Percentiles rank a stretch among this genome's conserved stretches.
Conservation (phyloP, 2,888 invertebrate genomes). For the Micropterix aruncella region DNA sequence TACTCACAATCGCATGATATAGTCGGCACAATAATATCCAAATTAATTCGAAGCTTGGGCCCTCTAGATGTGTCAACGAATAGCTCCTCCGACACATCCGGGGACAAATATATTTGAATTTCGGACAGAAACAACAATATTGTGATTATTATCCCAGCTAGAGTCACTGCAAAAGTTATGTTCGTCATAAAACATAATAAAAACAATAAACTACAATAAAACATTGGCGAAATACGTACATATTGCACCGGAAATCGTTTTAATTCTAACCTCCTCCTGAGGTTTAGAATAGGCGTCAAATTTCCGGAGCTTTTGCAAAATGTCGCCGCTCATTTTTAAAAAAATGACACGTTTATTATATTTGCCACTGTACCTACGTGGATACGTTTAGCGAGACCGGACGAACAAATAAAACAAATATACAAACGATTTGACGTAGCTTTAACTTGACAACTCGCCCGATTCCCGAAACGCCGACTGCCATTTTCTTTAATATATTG, state of each 20-base stretch:
- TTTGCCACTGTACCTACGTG: neutral
- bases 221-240: conserved; percentile 39
- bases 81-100: conserved; percentile 80
- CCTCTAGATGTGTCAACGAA: conserved; percentile 96
- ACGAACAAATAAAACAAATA: neutral
- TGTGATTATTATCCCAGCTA: conserved; percentile 76
- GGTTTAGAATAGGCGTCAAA: conserved; percentile 97
- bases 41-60: conserved; percentile 84
- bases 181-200: too few species aligned
- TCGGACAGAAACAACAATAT: conserved; percentile 72
- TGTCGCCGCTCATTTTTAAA: conserved; percentile 13
- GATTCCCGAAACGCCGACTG: too few species aligned
- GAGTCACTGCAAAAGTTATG: conserved; percentile 63
- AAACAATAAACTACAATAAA: neutral
- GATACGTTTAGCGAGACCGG: neutral
- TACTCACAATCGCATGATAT: conserved; percentile 88
- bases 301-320: conserved; percentile 46
- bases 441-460: too few species aligned
- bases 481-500: too few species aligned
- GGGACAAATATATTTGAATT: conserved; percentile 69
- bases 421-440: too few species aligned
- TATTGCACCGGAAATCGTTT: conserved; percentile 86
- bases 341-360: too few species aligned
- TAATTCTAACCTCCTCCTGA: conserved; percentile 86
- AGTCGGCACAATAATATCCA: conserved; percentile 77